Conservation (phyloP, 2,797 vertebrate genomes). For the Schizopygopsis pylzovi region DNA sequence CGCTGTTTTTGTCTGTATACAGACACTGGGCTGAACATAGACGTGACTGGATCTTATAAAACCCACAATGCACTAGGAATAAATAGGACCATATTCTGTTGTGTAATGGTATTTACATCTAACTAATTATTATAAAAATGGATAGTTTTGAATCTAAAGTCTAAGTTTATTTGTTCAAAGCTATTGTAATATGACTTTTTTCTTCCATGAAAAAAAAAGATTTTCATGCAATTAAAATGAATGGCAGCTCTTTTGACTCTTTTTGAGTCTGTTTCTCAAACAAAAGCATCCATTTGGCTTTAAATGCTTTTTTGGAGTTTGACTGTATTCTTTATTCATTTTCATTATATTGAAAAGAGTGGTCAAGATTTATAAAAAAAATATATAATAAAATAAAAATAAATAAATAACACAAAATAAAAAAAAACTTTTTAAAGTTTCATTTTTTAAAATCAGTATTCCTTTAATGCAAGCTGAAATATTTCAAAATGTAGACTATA, state of each 20-base stretch:
- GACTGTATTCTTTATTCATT: background rate
- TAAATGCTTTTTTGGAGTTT: background rate
- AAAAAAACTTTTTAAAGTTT: too few relatives aligned
- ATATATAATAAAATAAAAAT: background rate
- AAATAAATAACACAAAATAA: background rate
- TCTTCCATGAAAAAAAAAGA: background rate
- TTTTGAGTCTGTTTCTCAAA: slow-evolving; percentile 21
- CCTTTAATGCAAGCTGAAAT: background rate
- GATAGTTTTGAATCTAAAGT: background rate
- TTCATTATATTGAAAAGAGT: background rate
- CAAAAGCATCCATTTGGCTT: background rate
- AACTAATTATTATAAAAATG: background rate
- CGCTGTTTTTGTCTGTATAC: slow-evolving; percentile 25
- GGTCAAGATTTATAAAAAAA: background rate
- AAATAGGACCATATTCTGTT: slow-evolving; percentile 8
- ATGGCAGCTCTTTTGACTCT: background rate
- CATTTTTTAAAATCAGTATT: background rate
- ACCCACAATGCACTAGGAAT: background rate
- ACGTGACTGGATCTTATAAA: slow-evolving; percentile 9
- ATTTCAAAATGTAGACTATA: background rate
- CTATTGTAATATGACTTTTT: background rate
- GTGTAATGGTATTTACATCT: background rate
- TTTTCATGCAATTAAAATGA: slow-evolving; percentile 12
- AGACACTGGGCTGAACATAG: background rate
- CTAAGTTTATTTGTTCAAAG: background rate